These are phyloP conservation scores for Taenioides sp. DNA, from an alignment of 2,797 vertebrate genomes.

Conservation along the genomic window DNA sequence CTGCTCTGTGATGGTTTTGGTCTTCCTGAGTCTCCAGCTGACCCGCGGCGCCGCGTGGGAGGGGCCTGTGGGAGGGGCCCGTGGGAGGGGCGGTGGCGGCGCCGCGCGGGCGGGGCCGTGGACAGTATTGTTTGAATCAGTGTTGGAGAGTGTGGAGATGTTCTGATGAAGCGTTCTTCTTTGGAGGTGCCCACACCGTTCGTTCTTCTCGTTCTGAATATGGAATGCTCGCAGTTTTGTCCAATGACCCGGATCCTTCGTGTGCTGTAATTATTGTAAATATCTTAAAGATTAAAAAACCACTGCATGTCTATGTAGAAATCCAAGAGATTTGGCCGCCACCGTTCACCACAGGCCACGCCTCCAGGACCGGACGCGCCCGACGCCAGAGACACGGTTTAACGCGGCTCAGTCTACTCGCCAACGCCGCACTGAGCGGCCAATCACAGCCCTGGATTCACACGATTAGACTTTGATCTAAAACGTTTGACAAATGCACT, in stretches of 20 bases:
- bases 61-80: no score
- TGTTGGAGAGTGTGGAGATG: no score
- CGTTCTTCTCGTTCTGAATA: constrained; percentile 74
- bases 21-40: constrained; percentile 5
- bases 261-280: constrained; percentile 89
- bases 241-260: constrained; percentile 83
- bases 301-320: constrained; percentile 88
- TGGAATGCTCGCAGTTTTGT: constrained; percentile 83
- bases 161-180: not conserved
- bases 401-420: no score
- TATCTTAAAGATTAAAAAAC: constrained; percentile 83
- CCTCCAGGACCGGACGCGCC: not conserved
- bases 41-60: not conserved
- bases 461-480: not conserved
- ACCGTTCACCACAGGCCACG: constrained; percentile 63
- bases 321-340: constrained; percentile 80
- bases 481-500: constrained; percentile 11
- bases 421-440: not conserved
- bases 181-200: not conserved
- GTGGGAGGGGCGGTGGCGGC: no score
- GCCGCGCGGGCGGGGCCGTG: no score
- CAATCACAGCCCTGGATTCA: not conserved
- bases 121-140: no score
- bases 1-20: not conserved
- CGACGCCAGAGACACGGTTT: not conserved